Evolutionary conservation across 2,888 invertebrate genomes (phyloP).

Genomic region (Drosophila paracracens): DNA sequence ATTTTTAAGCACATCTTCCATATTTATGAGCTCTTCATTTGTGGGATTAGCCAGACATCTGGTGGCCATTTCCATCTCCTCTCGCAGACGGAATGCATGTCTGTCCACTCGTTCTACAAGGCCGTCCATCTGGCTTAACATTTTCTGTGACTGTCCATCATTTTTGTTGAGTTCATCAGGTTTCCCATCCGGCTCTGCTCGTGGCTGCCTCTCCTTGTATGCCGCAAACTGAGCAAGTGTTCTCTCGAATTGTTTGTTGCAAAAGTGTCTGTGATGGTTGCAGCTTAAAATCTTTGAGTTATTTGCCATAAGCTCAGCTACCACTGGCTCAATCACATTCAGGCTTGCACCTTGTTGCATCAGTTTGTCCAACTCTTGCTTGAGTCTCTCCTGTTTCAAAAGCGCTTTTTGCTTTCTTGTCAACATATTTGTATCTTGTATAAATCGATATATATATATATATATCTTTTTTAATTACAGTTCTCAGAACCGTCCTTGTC

Average conservation of each 20-base stretch:
- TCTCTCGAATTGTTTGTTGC: background rate
- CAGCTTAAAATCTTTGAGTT: background rate
- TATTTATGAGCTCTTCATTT: background rate
- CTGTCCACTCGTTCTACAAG: background rate
- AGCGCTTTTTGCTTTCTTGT: background rate
- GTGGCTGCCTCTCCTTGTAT: background rate
- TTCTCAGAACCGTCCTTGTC: background rate
- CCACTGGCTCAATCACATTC: background rate
- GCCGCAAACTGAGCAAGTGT: background rate
- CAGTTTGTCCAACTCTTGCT: background rate
- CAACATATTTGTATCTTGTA: background rate
- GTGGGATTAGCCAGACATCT: background rate
- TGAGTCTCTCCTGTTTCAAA: background rate
- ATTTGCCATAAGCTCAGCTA: background rate
- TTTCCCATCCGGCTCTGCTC: background rate
- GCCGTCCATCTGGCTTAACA: background rate
- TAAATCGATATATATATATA: no score
- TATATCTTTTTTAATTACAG: background rate
- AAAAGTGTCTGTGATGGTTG: background rate
- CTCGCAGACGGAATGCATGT: background rate
- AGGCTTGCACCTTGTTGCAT: background rate
- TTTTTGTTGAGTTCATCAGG: background rate
- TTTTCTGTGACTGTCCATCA: background rate
- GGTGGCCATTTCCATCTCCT: background rate
- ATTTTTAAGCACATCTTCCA: background rate